Percentiles rank a stretch among this genome's conserved stretches.
Conservation (phyloP, 2,113 vertebrate genomes). For the Rhinopomastus cyanomelas region DNA sequence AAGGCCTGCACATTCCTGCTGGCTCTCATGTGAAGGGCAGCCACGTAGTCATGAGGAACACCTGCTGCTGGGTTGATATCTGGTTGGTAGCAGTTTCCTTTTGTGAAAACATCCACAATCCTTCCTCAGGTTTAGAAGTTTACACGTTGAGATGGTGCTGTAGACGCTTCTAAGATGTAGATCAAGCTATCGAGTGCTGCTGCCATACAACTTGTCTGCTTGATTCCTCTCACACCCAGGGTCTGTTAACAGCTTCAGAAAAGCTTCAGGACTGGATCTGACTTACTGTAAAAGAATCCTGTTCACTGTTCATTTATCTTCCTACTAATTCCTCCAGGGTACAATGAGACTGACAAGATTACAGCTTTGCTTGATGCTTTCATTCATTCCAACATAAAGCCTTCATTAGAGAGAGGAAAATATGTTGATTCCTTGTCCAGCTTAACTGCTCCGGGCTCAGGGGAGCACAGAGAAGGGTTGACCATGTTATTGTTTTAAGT, state of each 20-base stretch:
- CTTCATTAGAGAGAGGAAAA: background rate
- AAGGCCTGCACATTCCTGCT: background rate
- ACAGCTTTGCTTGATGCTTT: background rate
- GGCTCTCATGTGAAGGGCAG: background rate
- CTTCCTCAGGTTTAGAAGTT: background rate
- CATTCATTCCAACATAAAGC: background rate
- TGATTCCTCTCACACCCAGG: background rate
- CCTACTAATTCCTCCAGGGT: background rate
- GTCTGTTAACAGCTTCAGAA: background rate
- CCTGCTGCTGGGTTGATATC: background rate
- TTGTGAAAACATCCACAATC: background rate
- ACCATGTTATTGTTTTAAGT: background rate
- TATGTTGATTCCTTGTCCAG: background rate
- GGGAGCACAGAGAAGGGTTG: background rate
- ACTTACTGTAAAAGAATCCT: background rate
- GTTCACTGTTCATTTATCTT: background rate
- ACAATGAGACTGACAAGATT: background rate
- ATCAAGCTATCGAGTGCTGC: background rate
- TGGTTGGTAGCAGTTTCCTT: background rate
- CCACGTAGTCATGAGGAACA: background rate
- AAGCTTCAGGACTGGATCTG: background rate
- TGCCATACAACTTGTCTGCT: background rate
- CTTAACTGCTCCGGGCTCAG: background rate
- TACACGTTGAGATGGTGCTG: background rate
- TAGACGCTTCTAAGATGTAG: background rate